These are phyloP conservation scores for Microctenopoma lineatum DNA, from an alignment of 2,797 vertebrate genomes.

Conservation along the genomic window DNA sequence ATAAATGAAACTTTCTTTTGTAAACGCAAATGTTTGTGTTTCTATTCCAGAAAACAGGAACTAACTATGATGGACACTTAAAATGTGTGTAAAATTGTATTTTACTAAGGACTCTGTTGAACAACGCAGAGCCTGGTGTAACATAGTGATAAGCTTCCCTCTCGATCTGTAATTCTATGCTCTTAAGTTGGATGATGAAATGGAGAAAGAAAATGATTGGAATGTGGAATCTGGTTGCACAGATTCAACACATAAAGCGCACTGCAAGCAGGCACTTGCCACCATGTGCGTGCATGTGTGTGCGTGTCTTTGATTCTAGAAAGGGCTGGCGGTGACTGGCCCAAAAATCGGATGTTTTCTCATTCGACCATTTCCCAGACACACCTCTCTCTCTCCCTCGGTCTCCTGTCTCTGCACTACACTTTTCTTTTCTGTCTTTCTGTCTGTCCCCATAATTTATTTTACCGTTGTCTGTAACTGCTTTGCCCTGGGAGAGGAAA, in stretches of 20 bases:
- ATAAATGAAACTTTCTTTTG: neutral
- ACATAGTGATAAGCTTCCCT: neutral
- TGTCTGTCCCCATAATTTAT: constrained; percentile 44
- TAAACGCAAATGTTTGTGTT: neutral
- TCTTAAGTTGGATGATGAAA: constrained; percentile 62
- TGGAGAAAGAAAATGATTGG: constrained; percentile 71
- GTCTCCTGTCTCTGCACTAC: constrained; percentile 12
- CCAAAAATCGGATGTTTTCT: constrained; percentile 81
- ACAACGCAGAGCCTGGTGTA: neutral
- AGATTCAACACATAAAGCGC: constrained; percentile 74
- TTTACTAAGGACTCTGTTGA: neutral
- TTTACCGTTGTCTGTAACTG: constrained; percentile 41
- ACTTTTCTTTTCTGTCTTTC: neutral
- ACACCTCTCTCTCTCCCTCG: constrained; percentile 64
- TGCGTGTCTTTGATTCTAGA: constrained; percentile 63
- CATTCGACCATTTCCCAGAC: constrained; percentile 74
- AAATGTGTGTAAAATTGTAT: too few relatives aligned
- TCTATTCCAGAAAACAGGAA: neutral
- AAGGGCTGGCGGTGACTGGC: constrained; percentile 71
- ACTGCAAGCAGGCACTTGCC: constrained; percentile 78
- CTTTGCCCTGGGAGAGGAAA: constrained; percentile 21
- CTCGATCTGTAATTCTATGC: constrained; percentile 19
- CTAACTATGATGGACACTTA: too few relatives aligned
- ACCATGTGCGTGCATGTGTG: constrained; percentile 30
- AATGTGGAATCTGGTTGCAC: constrained; percentile 72